Evolutionary conservation across 2,113 vertebrate species (phyloP).

Genomic region (Gobiocypris rarus): DNA sequence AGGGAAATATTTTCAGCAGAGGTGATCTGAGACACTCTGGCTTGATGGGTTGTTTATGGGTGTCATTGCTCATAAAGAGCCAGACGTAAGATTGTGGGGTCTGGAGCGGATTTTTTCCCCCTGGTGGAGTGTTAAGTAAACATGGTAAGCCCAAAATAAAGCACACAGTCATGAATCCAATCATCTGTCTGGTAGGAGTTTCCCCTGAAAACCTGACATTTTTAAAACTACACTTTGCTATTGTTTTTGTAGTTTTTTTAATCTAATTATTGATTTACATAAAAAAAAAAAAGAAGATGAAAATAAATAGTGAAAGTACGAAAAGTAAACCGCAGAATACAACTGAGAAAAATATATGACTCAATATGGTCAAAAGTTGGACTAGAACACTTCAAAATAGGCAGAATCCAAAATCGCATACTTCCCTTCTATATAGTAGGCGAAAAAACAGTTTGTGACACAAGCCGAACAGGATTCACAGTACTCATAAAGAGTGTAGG

Average conservation of each 20-base stretch:
- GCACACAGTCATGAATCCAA: conserved; percentile 18
- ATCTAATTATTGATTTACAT: too few species aligned
- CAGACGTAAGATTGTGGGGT: conserved; percentile 24
- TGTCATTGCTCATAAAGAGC: conserved; percentile 33
- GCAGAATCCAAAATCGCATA: too few species aligned
- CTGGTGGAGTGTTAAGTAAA: conserved; percentile 27
- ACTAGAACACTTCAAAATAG: not conserved
- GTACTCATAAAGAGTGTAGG: too few species aligned
- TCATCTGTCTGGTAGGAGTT: not conserved
- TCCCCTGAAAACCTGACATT: not conserved
- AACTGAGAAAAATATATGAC: not conserved
- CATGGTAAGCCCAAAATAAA: conserved; percentile 19
- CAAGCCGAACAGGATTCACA: too few species aligned
- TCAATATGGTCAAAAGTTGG: not conserved
- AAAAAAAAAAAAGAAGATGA: not conserved
- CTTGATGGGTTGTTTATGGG: conserved; percentile 41
- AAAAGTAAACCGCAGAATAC: not conserved
- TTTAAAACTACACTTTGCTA: not conserved
- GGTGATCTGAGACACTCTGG: conserved; percentile 39
- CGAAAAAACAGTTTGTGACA: too few species aligned
- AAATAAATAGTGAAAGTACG: not conserved
- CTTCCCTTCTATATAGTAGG: too few species aligned
- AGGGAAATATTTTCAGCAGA: conserved; percentile 51
- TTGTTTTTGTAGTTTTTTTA: not conserved
- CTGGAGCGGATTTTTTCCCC: not conserved